Percentiles rank a stretch among this genome's conserved stretches.
Conservation (phyloP, 2,888 invertebrate genomes). For the Rhogogaster chlorosoma region DNA sequence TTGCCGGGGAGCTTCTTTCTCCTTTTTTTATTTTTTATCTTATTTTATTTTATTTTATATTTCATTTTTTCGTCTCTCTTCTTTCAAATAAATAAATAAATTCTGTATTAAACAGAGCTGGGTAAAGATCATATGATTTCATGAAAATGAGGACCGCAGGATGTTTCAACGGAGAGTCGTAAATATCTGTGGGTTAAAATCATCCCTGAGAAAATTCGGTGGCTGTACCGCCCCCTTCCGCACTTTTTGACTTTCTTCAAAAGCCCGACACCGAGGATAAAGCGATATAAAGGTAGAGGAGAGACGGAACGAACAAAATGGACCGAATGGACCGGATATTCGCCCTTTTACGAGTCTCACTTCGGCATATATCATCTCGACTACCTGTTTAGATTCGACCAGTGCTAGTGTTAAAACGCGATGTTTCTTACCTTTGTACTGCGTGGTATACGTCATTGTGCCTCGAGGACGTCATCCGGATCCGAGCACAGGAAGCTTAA, state of each 20-base stretch:
- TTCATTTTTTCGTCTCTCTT: constrained; percentile 3
- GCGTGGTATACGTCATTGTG: neutral
- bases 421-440: constrained; percentile 16
- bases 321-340: constrained; percentile 70
- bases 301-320: constrained; percentile 58
- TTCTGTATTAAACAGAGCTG: constrained; percentile 63
- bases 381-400: constrained; percentile 48
- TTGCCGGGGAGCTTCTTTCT: constrained; percentile 54
- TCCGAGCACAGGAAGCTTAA: neutral
- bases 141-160: neutral
- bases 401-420: constrained; percentile 6
- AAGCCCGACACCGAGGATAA: constrained; percentile 52
- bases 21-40: constrained; percentile 52
- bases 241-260: constrained; percentile 70
- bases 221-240: constrained; percentile 67
- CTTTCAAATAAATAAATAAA: constrained; percentile 21
- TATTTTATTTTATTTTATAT: neutral
- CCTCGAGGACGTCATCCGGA: constrained; percentile 19
- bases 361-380: constrained; percentile 38
- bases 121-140: neutral
- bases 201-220: constrained; percentile 62
- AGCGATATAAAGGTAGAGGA: constrained; percentile 46
- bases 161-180: neutral
- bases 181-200: constrained; percentile 32
- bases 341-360: constrained; percentile 59